Conservation (phyloP, 2,888 invertebrate species). For the Drosophila acutilabella region DNA sequence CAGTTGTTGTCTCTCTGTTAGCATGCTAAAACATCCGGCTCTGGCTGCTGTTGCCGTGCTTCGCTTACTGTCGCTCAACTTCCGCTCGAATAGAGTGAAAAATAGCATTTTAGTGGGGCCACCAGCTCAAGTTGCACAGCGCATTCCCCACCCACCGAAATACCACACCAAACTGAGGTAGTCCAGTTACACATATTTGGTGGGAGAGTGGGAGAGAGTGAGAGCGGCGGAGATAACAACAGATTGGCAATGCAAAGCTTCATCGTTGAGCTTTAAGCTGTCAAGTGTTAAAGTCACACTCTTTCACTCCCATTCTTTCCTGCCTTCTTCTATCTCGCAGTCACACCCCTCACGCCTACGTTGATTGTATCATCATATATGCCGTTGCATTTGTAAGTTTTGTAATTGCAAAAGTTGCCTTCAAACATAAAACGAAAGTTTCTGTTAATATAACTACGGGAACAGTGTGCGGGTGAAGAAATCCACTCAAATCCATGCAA, state of each 20-base stretch:
- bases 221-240: conserved; percentile 25
- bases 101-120: conserved; percentile 70
- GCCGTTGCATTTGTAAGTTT: conserved; percentile 51
- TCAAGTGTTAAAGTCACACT: conserved; percentile 36
- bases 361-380: conserved; percentile 40
- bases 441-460: conserved; percentile 40
- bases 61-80: conserved; percentile 69
- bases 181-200: conserved; percentile 28
- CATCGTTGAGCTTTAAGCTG: conserved; percentile 33
- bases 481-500: conserved; percentile 41
- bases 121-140: conserved; percentile 36
- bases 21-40: conserved; percentile 73
- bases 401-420: conserved; percentile 71
- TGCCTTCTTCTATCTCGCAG: conserved; percentile 8
- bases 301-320: not conserved
- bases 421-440: conserved; percentile 55
- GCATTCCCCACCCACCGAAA: not conserved
- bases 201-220: not conserved
- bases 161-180: conserved; percentile 17
- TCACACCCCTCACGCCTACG: not conserved
- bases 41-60: conserved; percentile 43
- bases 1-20: conserved; percentile 56
- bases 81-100: conserved; percentile 78
- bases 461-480: not conserved
- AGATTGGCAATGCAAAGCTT: conserved; percentile 58